These are phyloP conservation scores for Leiothrix lutea DNA, from an alignment of 2,113 vertebrate species.

Conservation along the genomic window DNA sequence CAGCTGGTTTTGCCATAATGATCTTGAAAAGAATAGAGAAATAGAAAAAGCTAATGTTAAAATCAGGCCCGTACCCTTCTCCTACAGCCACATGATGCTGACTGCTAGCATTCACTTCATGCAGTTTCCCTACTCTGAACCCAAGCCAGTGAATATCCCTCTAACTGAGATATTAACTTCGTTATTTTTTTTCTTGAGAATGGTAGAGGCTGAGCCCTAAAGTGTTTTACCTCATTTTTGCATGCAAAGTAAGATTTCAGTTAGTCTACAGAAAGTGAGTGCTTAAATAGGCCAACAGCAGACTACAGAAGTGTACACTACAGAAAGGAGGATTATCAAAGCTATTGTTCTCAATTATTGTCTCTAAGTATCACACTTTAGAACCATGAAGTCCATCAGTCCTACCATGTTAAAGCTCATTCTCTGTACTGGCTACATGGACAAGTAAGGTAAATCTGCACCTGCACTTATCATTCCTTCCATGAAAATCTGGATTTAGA, in stretches of 20 bases:
- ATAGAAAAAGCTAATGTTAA: not conserved
- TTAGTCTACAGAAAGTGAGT: not conserved
- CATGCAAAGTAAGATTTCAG: constrained; percentile 4
- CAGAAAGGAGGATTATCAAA: not conserved
- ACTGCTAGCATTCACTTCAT: not conserved
- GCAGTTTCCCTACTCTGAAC: not conserved
- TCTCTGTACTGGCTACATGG: not conserved
- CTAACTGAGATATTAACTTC: not conserved
- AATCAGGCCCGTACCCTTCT: not conserved
- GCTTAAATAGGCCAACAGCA: not conserved
- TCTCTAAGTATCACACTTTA: not conserved
- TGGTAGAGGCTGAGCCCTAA: not conserved
- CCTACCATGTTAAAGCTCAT: not conserved
- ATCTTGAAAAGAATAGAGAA: constrained; percentile 74
- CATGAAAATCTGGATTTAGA: not conserved
- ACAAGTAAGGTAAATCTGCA: not conserved
- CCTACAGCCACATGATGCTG: not conserved
- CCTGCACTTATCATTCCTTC: not conserved
- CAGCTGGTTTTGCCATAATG: constrained; percentile 97
- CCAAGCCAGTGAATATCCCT: not conserved
- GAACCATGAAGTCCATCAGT: not conserved
- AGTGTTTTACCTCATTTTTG: not conserved
- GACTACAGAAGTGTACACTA: not conserved
- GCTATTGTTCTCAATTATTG: not conserved
- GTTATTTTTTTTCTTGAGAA: not conserved